phyloP scores from a whole-genome alignment of 2,797 vertebrate species.

The Molossus molossus region DNA sequence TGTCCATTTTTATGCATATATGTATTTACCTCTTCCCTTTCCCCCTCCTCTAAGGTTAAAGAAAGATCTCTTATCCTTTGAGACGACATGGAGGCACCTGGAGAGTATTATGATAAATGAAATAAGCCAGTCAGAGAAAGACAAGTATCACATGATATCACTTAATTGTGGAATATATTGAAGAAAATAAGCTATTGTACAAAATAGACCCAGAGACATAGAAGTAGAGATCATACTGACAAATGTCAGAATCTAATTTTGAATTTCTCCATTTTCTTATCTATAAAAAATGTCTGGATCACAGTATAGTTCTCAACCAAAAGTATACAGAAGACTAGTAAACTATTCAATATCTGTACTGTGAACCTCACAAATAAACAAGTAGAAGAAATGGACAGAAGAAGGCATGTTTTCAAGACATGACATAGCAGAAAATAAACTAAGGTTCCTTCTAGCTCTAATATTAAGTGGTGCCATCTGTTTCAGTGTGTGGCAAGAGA shows the following conservation, averaged over 20 bases:
- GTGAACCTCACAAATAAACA: neutral
- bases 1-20: no score
- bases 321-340: neutral
- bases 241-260: neutral
- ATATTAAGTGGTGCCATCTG: neutral
- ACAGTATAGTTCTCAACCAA: constrained; percentile 6
- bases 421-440: neutral
- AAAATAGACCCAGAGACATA: no score
- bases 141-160: no score
- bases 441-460: neutral
- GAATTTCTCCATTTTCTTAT: constrained; percentile 37
- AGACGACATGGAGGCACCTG: no score
- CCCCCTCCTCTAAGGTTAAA: no score
- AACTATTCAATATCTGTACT: neutral
- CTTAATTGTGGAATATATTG: no score
- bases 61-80: no score
- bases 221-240: no score
- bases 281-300: neutral
- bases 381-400: constrained; percentile 8
- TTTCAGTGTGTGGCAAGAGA: neutral
- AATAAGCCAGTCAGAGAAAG: no score
- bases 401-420: neutral
- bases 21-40: no score
- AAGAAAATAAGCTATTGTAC: no score
- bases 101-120: no score